Percentiles rank a stretch among this genome's conserved stretches.
phyloP scores from a whole-genome alignment of 2,888 invertebrate genomes.

The Carterocephalus palaemon region DNA sequence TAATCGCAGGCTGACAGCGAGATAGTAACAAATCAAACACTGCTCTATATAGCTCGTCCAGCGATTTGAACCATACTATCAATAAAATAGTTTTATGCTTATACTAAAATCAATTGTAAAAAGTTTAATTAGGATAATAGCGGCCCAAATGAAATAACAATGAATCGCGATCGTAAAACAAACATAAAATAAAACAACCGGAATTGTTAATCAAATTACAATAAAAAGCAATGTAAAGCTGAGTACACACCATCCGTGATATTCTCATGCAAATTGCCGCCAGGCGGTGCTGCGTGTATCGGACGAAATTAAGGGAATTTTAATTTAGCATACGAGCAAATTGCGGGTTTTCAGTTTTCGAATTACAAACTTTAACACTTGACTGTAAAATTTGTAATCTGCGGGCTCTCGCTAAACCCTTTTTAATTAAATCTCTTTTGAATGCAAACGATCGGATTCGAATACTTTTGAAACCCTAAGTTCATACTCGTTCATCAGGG shows the following conservation, averaged over 20 bases:
- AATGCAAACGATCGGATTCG: constrained; percentile 5
- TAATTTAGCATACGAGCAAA: constrained; percentile 27
- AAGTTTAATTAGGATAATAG: too few relatives aligned
- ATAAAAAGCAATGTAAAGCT: constrained; percentile 31
- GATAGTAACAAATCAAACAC: too few relatives aligned
- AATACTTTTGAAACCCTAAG: neutral
- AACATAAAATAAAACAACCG: constrained; percentile 12
- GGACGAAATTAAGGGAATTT: constrained; percentile 34
- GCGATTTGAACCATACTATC: too few relatives aligned
- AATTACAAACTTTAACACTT: constrained; percentile 24
- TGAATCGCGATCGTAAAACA: constrained; percentile 17
- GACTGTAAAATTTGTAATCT: constrained; percentile 19
- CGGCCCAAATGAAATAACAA: constrained; percentile 6
- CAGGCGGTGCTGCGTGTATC: constrained; percentile 30
- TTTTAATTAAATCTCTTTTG: constrained; percentile 20
- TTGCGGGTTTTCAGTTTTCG: constrained; percentile 10
- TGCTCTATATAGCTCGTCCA: too few relatives aligned
- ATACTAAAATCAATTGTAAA: too few relatives aligned
- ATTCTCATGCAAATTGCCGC: constrained; percentile 37
- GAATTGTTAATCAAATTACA: constrained; percentile 32
- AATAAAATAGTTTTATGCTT: too few relatives aligned
- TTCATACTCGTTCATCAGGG: too few relatives aligned
- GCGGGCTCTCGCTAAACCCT: constrained; percentile 7
- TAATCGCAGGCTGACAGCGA: too few relatives aligned
- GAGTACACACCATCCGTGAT: constrained; percentile 26